These are phyloP conservation scores for Gobio occitaniae DNA, from an alignment of 2,797 vertebrate genomes.

Conservation along the genomic window DNA sequence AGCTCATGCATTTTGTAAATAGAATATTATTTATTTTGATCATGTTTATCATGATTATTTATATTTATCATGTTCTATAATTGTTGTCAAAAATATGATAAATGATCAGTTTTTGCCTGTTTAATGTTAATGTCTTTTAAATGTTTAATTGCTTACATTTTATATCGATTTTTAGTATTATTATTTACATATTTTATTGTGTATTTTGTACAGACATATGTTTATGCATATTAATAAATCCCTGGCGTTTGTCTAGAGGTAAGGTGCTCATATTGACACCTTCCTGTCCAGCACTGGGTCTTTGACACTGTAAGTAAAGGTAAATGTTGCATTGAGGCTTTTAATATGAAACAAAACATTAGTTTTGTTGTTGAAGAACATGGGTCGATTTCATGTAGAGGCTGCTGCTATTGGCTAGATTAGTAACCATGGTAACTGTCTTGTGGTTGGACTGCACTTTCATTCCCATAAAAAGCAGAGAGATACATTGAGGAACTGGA, in stretches of 20 bases:
- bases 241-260: not conserved
- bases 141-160: not conserved
- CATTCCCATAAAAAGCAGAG: constrained; percentile 61
- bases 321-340: not conserved
- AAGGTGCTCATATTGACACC: too few species aligned
- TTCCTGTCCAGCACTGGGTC: not conserved
- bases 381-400: constrained; percentile 50
- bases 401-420: constrained; percentile 63
- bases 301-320: not conserved
- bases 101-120: not conserved
- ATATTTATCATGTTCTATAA: not conserved
- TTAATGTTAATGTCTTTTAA: not conserved
- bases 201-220: not conserved
- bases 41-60: not conserved
- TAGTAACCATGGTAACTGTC: constrained; percentile 72
- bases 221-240: not conserved
- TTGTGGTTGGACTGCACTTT: constrained; percentile 65
- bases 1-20: not conserved
- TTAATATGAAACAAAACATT: not conserved
- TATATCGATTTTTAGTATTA: not conserved
- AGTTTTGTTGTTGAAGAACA: constrained; percentile 45
- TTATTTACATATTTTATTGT: not conserved
- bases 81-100: not conserved
- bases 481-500: constrained; percentile 17
- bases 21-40: not conserved